Evolutionary conservation across 2,888 invertebrate species (phyloP).

Genomic region (Aphrophora alni): DNA sequence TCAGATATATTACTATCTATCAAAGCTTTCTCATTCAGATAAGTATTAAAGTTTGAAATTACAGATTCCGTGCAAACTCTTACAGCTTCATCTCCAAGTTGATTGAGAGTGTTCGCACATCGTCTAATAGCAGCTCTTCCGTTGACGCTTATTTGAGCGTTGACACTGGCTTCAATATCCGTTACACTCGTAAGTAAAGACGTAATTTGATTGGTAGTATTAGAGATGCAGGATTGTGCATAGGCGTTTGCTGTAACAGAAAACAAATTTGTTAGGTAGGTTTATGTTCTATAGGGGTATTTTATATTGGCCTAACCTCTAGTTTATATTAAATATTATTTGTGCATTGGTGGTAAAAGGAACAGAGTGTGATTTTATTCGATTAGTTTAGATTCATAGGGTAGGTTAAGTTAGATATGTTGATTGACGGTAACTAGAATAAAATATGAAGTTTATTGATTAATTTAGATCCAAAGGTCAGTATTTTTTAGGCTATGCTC

Average conservation of each 20-base stretch:
- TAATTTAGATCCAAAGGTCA: too few relatives aligned
- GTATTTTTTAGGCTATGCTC: too few relatives aligned
- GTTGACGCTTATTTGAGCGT: not conserved
- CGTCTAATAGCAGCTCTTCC: not conserved
- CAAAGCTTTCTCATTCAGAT: not conserved
- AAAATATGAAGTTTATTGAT: too few relatives aligned
- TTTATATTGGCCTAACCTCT: too few relatives aligned
- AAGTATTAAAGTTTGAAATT: not conserved
- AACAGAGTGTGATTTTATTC: too few relatives aligned
- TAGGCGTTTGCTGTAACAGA: not conserved
- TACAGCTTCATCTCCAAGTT: not conserved
- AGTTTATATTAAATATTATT: too few relatives aligned
- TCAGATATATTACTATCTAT: not conserved
- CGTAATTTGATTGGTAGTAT: not conserved
- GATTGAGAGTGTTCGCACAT: not conserved
- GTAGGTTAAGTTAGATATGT: too few relatives aligned
- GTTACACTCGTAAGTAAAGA: not conserved
- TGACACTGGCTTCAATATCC: not conserved
- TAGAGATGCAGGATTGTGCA: not conserved
- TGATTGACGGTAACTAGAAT: too few relatives aligned
- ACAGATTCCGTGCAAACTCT: not conserved
- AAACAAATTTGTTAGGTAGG: not conserved
- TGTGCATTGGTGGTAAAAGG: too few relatives aligned
- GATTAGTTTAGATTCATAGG: too few relatives aligned
- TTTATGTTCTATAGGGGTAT: too few relatives aligned